A percentile compares a stretch with the other conserved stretches of the same genome.
These are phyloP conservation scores for Mixornis gularis DNA, from an alignment of 2,113 vertebrate species.

Conservation along the genomic window DNA sequence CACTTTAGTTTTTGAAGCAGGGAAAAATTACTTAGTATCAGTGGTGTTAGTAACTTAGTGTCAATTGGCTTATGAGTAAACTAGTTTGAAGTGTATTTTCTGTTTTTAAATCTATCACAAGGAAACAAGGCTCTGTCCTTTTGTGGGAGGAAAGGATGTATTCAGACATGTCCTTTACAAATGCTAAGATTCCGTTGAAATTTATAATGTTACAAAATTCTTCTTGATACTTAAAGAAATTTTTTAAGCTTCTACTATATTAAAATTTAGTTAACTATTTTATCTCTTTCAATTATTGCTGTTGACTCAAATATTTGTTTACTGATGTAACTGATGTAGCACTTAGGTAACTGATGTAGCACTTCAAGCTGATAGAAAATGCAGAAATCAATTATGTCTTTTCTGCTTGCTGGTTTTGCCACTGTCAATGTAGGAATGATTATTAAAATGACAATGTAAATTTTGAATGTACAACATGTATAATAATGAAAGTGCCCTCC, in stretches of 20 bases:
- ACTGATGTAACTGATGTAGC: background rate
- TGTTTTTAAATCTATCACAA: constrained; percentile 31
- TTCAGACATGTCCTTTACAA: background rate
- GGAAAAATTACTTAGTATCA: background rate
- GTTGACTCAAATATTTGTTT: background rate
- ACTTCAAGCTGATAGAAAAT: background rate
- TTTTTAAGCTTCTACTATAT: background rate
- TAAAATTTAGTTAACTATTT: background rate
- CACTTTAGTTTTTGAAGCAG: background rate
- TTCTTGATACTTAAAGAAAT: background rate
- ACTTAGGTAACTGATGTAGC: background rate
- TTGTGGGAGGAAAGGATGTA: background rate
- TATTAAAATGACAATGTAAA: background rate
- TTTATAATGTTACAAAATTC: background rate
- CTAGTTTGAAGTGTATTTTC: constrained; percentile 27
- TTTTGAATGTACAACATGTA: background rate
- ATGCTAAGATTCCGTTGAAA: background rate
- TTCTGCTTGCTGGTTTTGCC: background rate
- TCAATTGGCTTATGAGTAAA: constrained; percentile 4
- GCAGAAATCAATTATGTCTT: background rate
- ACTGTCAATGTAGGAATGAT: background rate
- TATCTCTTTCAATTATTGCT: background rate
- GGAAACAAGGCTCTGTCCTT: background rate
- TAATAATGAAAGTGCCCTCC: background rate
- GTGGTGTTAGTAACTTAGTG: background rate